Evolutionary conservation across 2,888 invertebrate genomes (phyloP).

Genomic region (Drosophila subquinaria): DNA sequence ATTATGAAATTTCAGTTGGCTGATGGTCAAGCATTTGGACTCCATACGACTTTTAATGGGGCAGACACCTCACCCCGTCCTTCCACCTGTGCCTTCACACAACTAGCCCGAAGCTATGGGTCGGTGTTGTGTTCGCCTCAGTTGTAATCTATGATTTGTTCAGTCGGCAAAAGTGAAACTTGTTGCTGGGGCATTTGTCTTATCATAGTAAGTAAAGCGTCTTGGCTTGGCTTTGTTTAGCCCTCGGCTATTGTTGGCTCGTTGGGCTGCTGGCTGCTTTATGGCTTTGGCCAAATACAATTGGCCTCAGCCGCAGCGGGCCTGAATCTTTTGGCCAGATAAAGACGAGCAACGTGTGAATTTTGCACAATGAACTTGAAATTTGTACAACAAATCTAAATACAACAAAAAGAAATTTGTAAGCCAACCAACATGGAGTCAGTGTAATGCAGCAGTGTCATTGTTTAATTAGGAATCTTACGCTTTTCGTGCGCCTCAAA

Average conservation of each 20-base stretch:
- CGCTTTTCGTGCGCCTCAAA: constrained; percentile 23
- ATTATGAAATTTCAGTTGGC: constrained; percentile 52
- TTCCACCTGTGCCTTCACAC: background rate
- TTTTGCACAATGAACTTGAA: constrained; percentile 74
- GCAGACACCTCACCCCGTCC: constrained; percentile 1
- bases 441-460: constrained; percentile 30
- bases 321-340: constrained; percentile 50
- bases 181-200: constrained; percentile 45
- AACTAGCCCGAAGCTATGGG: constrained; percentile 52
- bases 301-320: constrained; percentile 40
- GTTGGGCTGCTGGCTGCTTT: constrained; percentile 9
- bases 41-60: constrained; percentile 29
- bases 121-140: constrained; percentile 30
- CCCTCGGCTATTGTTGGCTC: constrained; percentile 9
- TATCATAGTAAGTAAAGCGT: constrained; percentile 39
- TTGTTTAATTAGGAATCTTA: constrained; percentile 56
- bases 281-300: constrained; percentile 48
- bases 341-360: constrained; percentile 59
- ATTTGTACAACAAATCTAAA: constrained; percentile 55
- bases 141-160: constrained; percentile 48
- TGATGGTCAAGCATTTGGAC: constrained; percentile 32
- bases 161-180: constrained; percentile 64
- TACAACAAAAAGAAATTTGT: constrained; percentile 42
- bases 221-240: constrained; percentile 40
- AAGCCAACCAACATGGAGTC: constrained; percentile 14